Base-by-base conservation (phyloP, 2,113 vertebrate genomes). In the Sorex araneus region DNA sequence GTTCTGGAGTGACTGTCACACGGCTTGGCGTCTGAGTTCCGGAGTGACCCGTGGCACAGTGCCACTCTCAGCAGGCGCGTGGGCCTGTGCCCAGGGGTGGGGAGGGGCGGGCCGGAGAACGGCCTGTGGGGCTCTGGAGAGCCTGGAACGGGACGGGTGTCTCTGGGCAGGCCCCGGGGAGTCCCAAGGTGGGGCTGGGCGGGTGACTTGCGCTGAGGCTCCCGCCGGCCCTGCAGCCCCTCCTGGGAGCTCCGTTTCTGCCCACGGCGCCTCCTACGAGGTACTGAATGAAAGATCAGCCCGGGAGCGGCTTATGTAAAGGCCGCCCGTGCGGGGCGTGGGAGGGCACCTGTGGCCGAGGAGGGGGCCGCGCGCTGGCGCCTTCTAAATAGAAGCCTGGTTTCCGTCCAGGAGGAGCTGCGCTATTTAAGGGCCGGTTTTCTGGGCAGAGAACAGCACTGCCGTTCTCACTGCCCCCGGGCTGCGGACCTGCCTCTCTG, bases 221-320 rank as follows among this genome's bases (percentile, higher is more conserved):
- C 40, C 40, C 7, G 40, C 40, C 40, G 40, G 3, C 40, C 40
- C 40, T 40, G 40, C 40, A 40, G 40, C 40, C 40, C 40, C 57
- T 21, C 57, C 57, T 23, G 6, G 86, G 89, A 96, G 63, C 84
- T 67, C 79, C 63, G 15, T 78, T 28, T 60, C 74, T 6, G 34
- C 45, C 84, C 21, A 1, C 40, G 16, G n/a, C 74, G 92, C 97
- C 96, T 96, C 97, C 96, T 96, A 97, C 94, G 8, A 92, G 89
- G 96, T 97, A 91, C 94, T 91, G 93, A 97, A 96, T 83, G 77
- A 96, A 94, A 89, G 93, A 95, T 97, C 94, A 95, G 50, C 95
- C 75, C 94, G 95, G 96, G 96, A 50, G 74, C 13, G 32, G 18
- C 66, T 98, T 97, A 96, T 36, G 84, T 97, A 96, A 97, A 96